Conservation (phyloP, 2,888 invertebrate genomes). For the Galerucella nymphaeae region DNA sequence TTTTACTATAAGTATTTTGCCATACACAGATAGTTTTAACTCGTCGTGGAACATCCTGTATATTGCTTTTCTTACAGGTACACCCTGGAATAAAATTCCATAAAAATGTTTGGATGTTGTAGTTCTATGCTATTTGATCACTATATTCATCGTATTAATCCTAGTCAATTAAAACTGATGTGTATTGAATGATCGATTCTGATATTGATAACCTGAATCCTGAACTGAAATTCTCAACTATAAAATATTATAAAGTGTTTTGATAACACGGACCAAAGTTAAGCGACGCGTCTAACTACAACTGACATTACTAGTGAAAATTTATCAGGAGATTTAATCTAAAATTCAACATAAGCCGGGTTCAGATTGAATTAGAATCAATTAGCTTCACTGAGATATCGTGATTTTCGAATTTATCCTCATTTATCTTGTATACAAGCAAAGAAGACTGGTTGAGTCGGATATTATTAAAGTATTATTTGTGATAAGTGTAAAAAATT, state of each 20-base stretch:
- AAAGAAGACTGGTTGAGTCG: not conserved
- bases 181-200: not conserved
- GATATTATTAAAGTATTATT: not conserved
- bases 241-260: not conserved
- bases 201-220: not conserved
- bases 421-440: constrained; percentile 24
- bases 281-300: constrained; percentile 21
- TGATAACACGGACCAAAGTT: constrained; percentile 11
- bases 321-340: constrained; percentile 34
- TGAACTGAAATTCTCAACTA: not conserved
- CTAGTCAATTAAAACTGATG: not conserved
- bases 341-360: constrained; percentile 26
- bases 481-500: not conserved
- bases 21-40: too few species aligned
- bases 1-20: too few species aligned
- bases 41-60: too few species aligned
- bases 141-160: not conserved
- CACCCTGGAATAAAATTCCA: too few species aligned
- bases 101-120: too few species aligned
- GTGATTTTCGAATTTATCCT: constrained; percentile 28
- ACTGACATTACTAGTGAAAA: constrained; percentile 16
- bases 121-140: too few species aligned
- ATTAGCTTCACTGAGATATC: constrained; percentile 34
- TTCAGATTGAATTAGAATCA: constrained; percentile 34
- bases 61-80: too few species aligned